These are phyloP conservation scores for Acrocephalus arundinaceus DNA, from an alignment of 2,113 vertebrate species.

Conservation along the genomic window DNA sequence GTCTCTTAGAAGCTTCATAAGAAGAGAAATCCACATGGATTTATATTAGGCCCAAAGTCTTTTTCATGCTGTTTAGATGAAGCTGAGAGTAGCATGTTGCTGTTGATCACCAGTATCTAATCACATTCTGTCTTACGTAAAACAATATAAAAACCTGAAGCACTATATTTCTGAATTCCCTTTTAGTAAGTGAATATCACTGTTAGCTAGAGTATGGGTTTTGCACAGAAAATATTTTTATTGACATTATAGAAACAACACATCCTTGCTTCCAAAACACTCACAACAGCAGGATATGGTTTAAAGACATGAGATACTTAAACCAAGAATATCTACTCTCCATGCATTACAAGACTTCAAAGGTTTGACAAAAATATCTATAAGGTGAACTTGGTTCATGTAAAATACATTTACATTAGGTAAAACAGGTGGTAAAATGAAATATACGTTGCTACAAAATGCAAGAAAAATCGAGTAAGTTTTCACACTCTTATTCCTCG, in stretches of 20 bases:
- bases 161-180: neutral
- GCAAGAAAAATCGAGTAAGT: neutral
- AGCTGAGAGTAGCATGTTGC: slow-evolving; percentile 7
- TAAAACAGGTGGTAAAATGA: neutral
- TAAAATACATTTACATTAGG: neutral
- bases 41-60: neutral
- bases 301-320: neutral
- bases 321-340: neutral
- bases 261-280: neutral
- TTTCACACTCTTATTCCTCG: neutral
- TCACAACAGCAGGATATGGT: neutral
- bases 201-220: neutral
- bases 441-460: neutral
- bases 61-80: neutral
- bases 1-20: neutral
- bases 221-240: neutral
- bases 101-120: neutral
- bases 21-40: neutral
- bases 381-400: neutral
- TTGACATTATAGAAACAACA: neutral
- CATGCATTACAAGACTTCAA: neutral
- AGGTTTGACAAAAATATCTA: neutral
- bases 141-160: neutral
- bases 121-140: neutral
- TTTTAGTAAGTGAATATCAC: neutral